These are phyloP conservation scores for Pemphredon lugubris DNA, from an alignment of 2,888 invertebrate genomes.

Conservation along the genomic window DNA sequence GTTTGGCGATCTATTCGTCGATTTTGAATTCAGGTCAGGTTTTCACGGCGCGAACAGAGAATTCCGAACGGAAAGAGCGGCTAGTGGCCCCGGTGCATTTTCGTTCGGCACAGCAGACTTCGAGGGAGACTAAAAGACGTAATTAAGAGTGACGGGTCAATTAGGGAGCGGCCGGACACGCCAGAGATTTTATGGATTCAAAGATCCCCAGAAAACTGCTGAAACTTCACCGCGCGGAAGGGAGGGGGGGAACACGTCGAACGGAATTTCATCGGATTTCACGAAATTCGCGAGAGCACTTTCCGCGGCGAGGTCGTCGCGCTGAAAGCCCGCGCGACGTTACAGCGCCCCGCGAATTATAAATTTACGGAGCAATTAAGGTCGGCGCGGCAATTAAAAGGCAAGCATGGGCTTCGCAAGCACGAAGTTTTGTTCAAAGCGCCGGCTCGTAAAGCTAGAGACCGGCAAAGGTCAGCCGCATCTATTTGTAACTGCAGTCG, in stretches of 20 bases:
- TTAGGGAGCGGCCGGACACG: conserved; percentile 33
- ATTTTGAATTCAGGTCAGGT: too few relatives aligned
- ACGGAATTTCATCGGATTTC: too few relatives aligned
- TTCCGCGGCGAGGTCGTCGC: neutral
- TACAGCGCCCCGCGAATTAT: conserved; percentile 9
- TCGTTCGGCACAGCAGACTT: neutral
- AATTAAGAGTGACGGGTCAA: conserved; percentile 47
- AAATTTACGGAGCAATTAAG: conserved; percentile 40
- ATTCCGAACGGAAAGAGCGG: too few relatives aligned
- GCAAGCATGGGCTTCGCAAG: conserved; percentile 16
- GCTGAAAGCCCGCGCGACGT: neutral
- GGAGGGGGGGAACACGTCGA: too few relatives aligned
- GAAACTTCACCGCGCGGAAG: too few relatives aligned
- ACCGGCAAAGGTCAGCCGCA: conserved; percentile 42
- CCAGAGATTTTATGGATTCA: conserved; percentile 28
- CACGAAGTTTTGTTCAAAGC: conserved; percentile 13
- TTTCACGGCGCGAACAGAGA: too few relatives aligned
- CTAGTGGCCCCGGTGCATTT: too few relatives aligned
- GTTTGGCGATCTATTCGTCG: too few relatives aligned
- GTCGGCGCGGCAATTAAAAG: conserved; percentile 30
- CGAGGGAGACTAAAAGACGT: too few relatives aligned
- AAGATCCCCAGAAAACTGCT: conserved; percentile 21
- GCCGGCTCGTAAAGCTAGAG: conserved; percentile 13
- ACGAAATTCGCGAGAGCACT: too few relatives aligned
- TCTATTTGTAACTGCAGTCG: conserved; percentile 37